Conservation (phyloP, 2,888 invertebrate genomes). For the Melikaiella ostensackeni region DNA sequence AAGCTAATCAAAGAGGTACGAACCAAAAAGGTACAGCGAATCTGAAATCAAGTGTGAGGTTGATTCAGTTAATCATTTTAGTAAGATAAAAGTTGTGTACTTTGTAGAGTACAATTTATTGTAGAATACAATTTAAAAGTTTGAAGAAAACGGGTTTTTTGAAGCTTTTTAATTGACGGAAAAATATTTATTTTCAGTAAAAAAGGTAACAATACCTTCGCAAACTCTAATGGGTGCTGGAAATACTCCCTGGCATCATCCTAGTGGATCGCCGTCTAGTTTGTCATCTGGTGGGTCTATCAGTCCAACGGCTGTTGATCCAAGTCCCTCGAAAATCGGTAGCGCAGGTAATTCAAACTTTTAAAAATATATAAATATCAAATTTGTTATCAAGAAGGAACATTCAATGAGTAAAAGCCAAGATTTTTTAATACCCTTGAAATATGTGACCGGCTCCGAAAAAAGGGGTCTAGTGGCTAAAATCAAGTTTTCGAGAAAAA, state of each 20-base stretch:
- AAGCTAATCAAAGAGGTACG: slow-evolving; percentile 91
- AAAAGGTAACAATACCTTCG: slow-evolving; percentile 84
- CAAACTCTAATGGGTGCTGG: slow-evolving; percentile 77
- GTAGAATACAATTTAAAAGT: background rate
- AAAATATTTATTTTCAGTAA: slow-evolving; percentile 76
- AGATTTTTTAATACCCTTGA: too few relatives aligned
- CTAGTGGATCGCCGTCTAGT: slow-evolving; percentile 83
- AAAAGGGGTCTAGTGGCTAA: too few relatives aligned
- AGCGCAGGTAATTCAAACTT: slow-evolving; percentile 58
- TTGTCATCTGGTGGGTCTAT: slow-evolving; percentile 80
- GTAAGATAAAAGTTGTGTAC: slow-evolving; percentile 19
- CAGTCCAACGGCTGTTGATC: slow-evolving; percentile 73
- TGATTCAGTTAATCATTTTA: slow-evolving; percentile 12
- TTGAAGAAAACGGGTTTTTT: background rate
- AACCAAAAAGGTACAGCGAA: background rate
- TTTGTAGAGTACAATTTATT: slow-evolving; percentile 15
- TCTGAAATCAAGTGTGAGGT: slow-evolving; percentile 2
- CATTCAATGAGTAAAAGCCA: too few relatives aligned
- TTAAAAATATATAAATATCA: background rate
- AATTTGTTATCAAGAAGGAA: too few relatives aligned
- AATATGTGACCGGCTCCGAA: too few relatives aligned
- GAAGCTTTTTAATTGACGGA: background rate
- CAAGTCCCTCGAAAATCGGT: slow-evolving; percentile 72
- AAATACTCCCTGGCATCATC: slow-evolving; percentile 78
- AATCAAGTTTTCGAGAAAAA: too few relatives aligned